These are phyloP conservation scores for Cyphomyrmex costatus DNA, from an alignment of 1,140 invertebrate genomes.

Conservation along the genomic window DNA sequence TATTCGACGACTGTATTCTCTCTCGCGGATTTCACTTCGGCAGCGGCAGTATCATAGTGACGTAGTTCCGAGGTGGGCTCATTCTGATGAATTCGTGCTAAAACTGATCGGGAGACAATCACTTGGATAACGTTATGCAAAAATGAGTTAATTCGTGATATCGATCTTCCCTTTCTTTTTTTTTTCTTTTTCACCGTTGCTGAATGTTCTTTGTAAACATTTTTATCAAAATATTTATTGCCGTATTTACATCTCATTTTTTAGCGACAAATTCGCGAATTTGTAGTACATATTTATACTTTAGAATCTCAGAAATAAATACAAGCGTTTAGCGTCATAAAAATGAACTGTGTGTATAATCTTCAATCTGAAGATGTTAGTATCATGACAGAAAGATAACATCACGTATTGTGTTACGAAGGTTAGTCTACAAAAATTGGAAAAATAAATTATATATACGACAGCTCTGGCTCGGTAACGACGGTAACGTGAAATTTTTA, in stretches of 20 bases:
- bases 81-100: constrained; percentile 34
- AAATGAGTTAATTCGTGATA: background rate
- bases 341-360: too few relatives aligned
- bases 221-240: background rate
- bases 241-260: too few relatives aligned
- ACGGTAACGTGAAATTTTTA: background rate
- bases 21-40: constrained; percentile 43
- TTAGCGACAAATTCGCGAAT: too few relatives aligned
- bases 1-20: constrained; percentile 34
- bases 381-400: background rate
- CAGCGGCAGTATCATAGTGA: constrained; percentile 34
- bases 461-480: background rate
- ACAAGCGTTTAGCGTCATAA: too few relatives aligned
- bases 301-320: too few relatives aligned
- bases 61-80: constrained; percentile 35
- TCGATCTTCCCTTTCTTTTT: background rate
- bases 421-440: background rate
- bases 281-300: too few relatives aligned
- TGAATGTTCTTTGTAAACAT: background rate
- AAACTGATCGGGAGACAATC: background rate
- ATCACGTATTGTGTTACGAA: background rate
- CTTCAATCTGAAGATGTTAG: too few relatives aligned
- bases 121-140: constrained; percentile 19
- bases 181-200: background rate
- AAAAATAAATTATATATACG: background rate